Conservation (phyloP, 2,797 vertebrate species). For the Lacerta viridis region DNA sequence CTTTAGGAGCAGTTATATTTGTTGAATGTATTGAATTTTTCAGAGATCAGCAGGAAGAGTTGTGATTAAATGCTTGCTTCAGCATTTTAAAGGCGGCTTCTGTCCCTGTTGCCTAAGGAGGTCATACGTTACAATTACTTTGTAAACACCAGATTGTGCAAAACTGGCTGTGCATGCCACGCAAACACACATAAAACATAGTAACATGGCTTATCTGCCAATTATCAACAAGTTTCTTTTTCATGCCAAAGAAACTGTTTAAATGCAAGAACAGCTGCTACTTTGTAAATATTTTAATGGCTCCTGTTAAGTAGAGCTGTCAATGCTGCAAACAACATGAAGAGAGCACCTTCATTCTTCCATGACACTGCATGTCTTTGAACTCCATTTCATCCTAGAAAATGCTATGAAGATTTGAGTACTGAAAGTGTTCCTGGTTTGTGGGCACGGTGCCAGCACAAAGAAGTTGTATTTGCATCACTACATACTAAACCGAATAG, state of each 20-base stretch:
- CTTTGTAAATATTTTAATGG: conserved; percentile 82
- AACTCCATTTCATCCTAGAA: conserved; percentile 71
- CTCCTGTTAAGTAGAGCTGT: conserved; percentile 78
- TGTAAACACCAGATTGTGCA: conserved; percentile 75
- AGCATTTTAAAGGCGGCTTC: conserved; percentile 71
- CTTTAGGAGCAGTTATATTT: conserved; percentile 68
- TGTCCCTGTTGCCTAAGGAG: conserved; percentile 76
- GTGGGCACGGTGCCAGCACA: conserved; percentile 57
- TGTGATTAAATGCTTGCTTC: conserved; percentile 76
- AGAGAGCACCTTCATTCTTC: conserved; percentile 74
- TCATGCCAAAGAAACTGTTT: conserved; percentile 68
- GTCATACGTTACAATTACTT: conserved; percentile 61
- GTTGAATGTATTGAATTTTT: conserved; percentile 73
- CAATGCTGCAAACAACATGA: conserved; percentile 74
- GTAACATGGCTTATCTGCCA: conserved; percentile 76
- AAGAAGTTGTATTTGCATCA: conserved; percentile 59
- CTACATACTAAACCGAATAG: conserved; percentile 28
- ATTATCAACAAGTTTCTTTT: conserved; percentile 82
- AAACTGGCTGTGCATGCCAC: conserved; percentile 70
- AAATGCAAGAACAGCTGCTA: conserved; percentile 75
- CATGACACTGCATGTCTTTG: conserved; percentile 57
- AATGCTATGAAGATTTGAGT: conserved; percentile 64
- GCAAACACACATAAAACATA: conserved; percentile 71
- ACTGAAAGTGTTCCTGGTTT: conserved; percentile 53
- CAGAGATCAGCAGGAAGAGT: conserved; percentile 73